These are phyloP conservation scores for Diacarnus erythraeanus DNA, from an alignment of 37 sponge, comb jelly and placozoan genomes.

Conservation along the genomic window DNA sequence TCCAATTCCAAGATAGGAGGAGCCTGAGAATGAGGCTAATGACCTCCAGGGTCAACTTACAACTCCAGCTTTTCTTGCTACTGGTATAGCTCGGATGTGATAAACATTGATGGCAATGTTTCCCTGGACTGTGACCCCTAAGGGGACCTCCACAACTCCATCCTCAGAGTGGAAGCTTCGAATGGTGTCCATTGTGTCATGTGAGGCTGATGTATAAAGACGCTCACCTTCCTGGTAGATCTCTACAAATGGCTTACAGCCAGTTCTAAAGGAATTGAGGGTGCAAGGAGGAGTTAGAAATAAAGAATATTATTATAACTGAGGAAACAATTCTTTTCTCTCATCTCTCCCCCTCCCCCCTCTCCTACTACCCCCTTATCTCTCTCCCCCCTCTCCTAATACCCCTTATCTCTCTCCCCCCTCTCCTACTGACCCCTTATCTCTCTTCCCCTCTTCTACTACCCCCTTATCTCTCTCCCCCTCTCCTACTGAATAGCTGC, in stretches of 20 bases:
- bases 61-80: slow-evolving; percentile 23
- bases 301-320: not conserved
- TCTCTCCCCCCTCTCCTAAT: too few species aligned
- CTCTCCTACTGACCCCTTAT: too few species aligned
- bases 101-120: slow-evolving; percentile 57
- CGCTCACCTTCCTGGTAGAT: slow-evolving; percentile 63
- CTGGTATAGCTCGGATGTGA: slow-evolving; percentile 58
- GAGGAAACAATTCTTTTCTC: too few species aligned
- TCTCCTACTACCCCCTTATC: too few species aligned
- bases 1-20: too few species aligned
- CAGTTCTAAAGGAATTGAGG: slow-evolving; percentile 53
- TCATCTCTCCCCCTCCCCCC: too few species aligned
- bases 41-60: too few species aligned
- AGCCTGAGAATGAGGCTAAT: too few species aligned
- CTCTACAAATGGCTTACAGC: slow-evolving; percentile 82
- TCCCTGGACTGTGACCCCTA: slow-evolving; percentile 40
- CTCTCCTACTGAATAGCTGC: too few species aligned
- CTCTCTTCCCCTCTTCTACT: too few species aligned
- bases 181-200: slow-evolving; percentile 57
- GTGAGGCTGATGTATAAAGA: slow-evolving; percentile 63
- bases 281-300: not conserved
- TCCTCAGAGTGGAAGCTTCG: slow-evolving; percentile 46
- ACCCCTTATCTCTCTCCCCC: too few species aligned
- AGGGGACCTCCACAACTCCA: slow-evolving; percentile 40
- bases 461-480: too few species aligned